A percentile compares a stretch with the other conserved stretches of the same genome.
These are phyloP conservation scores for Ctenoplectra terminalis DNA, from an alignment of 1,140 invertebrate genomes.

Conservation along the genomic window DNA sequence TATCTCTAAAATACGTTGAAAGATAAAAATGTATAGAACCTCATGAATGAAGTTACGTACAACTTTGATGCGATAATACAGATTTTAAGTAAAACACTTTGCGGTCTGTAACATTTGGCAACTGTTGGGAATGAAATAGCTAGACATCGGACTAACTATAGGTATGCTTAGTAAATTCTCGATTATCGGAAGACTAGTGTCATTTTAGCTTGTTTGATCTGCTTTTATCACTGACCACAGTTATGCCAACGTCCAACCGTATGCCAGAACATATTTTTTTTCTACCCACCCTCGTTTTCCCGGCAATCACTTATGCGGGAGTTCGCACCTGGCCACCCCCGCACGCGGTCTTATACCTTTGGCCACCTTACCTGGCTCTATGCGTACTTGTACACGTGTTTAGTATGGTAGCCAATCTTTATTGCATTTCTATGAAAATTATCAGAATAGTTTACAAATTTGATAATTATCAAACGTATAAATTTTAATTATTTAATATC, in stretches of 20 bases:
- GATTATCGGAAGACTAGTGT: constrained; percentile 51
- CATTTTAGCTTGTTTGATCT: constrained; percentile 63
- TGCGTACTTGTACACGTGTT: constrained; percentile 52
- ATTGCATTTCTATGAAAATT: neutral
- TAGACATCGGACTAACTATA: neutral
- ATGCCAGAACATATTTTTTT: constrained; percentile 52
- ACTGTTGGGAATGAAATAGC: neutral
- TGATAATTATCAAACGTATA: neutral
- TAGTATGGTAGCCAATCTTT: constrained; percentile 8
- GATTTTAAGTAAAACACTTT: neutral
- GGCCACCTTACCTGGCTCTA: constrained; percentile 56
- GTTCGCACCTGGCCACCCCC: constrained; percentile 70
- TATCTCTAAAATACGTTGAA: too few relatives aligned
- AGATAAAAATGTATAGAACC: too few relatives aligned
- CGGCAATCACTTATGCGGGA: constrained; percentile 63
- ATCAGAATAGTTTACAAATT: neutral
- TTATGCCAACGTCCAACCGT: constrained; percentile 47
- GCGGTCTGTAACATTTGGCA: too few relatives aligned
- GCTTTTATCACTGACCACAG: constrained; percentile 56
- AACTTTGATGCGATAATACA: neutral
- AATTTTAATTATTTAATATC: neutral
- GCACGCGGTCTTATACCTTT: constrained; percentile 66
- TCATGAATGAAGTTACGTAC: too few relatives aligned
- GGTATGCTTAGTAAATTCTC: constrained; percentile 29
- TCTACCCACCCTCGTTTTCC: constrained; percentile 62